Conservation (phyloP, 2,113 vertebrate species). For the Nannospalax galili region DNA sequence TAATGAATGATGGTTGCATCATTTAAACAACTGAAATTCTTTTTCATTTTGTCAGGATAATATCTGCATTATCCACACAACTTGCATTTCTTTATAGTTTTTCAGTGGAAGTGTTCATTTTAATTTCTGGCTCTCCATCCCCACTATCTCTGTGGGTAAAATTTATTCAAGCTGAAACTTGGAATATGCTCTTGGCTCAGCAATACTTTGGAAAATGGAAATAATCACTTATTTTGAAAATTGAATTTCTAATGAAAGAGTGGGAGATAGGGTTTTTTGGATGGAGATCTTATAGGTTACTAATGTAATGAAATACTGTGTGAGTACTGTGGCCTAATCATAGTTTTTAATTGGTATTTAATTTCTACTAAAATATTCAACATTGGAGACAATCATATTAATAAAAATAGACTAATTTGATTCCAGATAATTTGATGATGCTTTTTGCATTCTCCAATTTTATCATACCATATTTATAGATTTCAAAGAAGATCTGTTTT, state of each 20-base stretch:
- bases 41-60: conserved; percentile 29
- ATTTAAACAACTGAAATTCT: background rate
- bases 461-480: background rate
- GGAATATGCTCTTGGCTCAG: background rate
- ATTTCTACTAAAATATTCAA: conserved; percentile 42
- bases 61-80: conserved; percentile 30
- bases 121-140: conserved; percentile 7
- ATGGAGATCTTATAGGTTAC: conserved; percentile 49
- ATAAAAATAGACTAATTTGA: conserved; percentile 65
- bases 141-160: conserved; percentile 31
- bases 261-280: conserved; percentile 25
- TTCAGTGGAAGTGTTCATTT: conserved; percentile 56
- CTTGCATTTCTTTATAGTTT: conserved; percentile 49
- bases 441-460: background rate
- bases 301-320: conserved; percentile 11
- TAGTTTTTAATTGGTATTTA: conserved; percentile 58
- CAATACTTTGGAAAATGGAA: conserved; percentile 43
- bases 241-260: conserved; percentile 54
- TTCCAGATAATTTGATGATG: conserved; percentile 51
- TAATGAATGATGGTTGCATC: background rate
- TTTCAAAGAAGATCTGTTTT: background rate
- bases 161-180: conserved; percentile 28
- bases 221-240: conserved; percentile 60
- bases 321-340: conserved; percentile 13
- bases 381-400: conserved; percentile 50